phyloP scores from a whole-genome alignment of 1,140 invertebrate genomes.

The Drosophila sechellia region DNA sequence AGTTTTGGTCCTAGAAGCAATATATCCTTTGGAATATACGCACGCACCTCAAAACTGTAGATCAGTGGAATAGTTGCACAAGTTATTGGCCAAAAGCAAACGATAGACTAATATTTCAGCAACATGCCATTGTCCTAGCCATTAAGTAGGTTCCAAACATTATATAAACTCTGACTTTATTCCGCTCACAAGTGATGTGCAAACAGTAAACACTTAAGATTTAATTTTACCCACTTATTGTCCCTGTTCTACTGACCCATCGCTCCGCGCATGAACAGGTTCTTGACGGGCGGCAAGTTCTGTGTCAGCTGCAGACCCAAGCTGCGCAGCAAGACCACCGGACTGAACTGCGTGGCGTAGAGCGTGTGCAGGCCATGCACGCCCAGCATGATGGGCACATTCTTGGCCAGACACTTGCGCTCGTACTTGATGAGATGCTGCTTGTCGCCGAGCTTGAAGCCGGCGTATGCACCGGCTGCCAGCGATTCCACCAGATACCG shows the following conservation, averaged over 20 bases:
- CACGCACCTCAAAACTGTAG: neutral
- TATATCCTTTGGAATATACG: neutral
- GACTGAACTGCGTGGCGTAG: slow-evolving; percentile 91
- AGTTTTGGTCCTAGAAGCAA: neutral
- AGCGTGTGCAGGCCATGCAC: slow-evolving; percentile 95
- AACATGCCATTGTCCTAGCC: slow-evolving; percentile 24
- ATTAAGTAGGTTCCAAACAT: slow-evolving; percentile 23
- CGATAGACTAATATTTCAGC: too few relatives aligned
- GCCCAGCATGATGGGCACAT: slow-evolving; percentile 94
- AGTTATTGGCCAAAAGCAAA: neutral
- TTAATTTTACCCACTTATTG: slow-evolving; percentile 27
- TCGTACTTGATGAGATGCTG: slow-evolving; percentile 94
- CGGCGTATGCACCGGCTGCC: slow-evolving; percentile 89
- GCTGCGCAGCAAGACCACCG: slow-evolving; percentile 92
- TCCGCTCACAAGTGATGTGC: slow-evolving; percentile 22
- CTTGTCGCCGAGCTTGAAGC: slow-evolving; percentile 89
- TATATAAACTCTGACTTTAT: slow-evolving; percentile 44
- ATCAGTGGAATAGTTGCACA: slow-evolving; percentile 11
- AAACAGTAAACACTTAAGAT: slow-evolving; percentile 59
- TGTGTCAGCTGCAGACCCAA: slow-evolving; percentile 94
- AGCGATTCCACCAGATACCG: slow-evolving; percentile 89
- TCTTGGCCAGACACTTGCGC: slow-evolving; percentile 92
- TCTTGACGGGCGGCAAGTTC: slow-evolving; percentile 91
- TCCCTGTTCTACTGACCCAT: slow-evolving; percentile 55
- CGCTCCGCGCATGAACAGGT: slow-evolving; percentile 80